Conservation (phyloP, 2,113 vertebrate genomes). For the Perca schrenkii region DNA sequence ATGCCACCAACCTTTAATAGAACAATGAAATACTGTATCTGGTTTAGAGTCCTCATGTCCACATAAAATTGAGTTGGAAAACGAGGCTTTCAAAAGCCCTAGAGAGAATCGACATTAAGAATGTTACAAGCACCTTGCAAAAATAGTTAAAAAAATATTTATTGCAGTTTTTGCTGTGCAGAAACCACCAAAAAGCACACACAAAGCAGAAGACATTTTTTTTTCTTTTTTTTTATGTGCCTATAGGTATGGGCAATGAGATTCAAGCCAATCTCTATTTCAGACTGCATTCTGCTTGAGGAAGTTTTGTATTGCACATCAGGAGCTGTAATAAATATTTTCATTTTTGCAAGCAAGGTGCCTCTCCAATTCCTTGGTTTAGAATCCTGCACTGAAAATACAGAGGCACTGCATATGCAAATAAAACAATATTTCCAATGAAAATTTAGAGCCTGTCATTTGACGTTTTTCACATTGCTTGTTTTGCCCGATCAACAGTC, state of each 20-base stretch:
- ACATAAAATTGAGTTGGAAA: neutral
- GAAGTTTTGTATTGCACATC: neutral
- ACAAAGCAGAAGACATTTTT: neutral
- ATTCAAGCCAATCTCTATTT: neutral
- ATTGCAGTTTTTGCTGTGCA: neutral
- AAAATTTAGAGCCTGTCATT: neutral
- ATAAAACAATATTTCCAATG: neutral
- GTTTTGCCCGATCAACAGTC: neutral
- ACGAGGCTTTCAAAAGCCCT: neutral
- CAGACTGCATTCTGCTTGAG: neutral
- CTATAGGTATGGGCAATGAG: neutral
- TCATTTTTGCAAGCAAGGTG: neutral
- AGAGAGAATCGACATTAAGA: neutral
- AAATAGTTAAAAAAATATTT: neutral
- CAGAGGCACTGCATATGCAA: neutral
- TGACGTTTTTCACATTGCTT: neutral
- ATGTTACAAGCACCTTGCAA: neutral
- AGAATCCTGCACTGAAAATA: neutral
- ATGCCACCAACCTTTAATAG: conserved; percentile 12
- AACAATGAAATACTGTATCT: conserved; percentile 11
- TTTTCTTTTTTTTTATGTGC: neutral
- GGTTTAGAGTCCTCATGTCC: neutral
- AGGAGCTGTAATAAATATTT: neutral
- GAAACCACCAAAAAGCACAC: neutral
- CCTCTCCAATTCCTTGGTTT: neutral